phyloP scores from a whole-genome alignment of 2,797 vertebrate genomes.

The Centropyge bicolor region DNA sequence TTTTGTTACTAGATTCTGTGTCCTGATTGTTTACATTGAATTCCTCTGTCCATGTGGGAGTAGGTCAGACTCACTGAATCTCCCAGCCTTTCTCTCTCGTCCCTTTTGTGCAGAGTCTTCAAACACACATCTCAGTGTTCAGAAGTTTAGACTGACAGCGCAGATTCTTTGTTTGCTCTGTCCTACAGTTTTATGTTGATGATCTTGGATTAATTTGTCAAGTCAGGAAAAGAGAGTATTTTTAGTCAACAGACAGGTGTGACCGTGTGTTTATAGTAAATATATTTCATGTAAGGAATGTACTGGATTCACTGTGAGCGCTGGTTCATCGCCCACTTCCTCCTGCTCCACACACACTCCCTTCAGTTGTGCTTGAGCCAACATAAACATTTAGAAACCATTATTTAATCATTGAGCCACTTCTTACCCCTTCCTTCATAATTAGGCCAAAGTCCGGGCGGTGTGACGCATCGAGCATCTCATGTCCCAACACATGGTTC shows the following conservation, averaged over 20 bases:
- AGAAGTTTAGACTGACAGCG: neutral
- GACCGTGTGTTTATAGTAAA: slow-evolving; percentile 28
- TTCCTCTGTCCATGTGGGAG: no score
- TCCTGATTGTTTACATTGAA: neutral
- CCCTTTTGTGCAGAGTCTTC: no score
- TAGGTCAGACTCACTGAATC: no score
- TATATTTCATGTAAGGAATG: rapidly evolving
- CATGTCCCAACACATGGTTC: no score
- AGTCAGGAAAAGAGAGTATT: slow-evolving; percentile 1
- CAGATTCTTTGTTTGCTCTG: no score
- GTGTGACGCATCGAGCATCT: no score
- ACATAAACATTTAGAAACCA: neutral
- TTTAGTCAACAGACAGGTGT: neutral
- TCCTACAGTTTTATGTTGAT: neutral
- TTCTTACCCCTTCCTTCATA: no score
- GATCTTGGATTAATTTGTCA: neutral
- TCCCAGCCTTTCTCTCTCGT: neutral
- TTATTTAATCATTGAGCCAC: neutral
- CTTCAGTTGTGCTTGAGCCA: neutral
- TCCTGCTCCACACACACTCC: neutral
- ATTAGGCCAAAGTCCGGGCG: no score
- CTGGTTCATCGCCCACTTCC: neutral
- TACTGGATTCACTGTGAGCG: neutral
- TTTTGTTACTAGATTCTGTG: neutral
- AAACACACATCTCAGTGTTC: neutral